Conservation (phyloP, 2,888 invertebrate genomes). For the Trichogramma evanescens region DNA sequence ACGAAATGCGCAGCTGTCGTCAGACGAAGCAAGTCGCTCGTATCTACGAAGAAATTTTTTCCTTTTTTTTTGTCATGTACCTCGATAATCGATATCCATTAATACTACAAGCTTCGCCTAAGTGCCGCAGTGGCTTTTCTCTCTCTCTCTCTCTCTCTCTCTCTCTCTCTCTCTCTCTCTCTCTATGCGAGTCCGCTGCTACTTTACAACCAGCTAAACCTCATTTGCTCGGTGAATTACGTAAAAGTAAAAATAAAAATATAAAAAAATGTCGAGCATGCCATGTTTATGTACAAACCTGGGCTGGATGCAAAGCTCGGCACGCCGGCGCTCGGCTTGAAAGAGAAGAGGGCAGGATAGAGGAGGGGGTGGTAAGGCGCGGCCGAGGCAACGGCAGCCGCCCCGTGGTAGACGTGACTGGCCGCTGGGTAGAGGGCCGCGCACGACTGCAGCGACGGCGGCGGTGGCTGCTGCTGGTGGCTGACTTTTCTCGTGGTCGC, state of each 20-base stretch:
- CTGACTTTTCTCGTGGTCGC: constrained; percentile 4
- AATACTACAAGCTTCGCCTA: not conserved
- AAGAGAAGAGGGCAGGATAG: constrained; percentile 41
- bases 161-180: too few relatives aligned
- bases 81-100: constrained; percentile 1
- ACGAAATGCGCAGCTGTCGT: constrained; percentile 44
- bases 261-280: not conserved
- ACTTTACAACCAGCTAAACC: too few relatives aligned
- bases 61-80: not conserved
- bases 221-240: too few relatives aligned
- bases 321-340: constrained; percentile 39
- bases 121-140: too few relatives aligned
- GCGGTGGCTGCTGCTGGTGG: too few relatives aligned
- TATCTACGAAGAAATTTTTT: constrained; percentile 15
- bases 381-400: constrained; percentile 24
- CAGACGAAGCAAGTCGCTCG: constrained; percentile 25
- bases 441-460: not conserved
- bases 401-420: constrained; percentile 40
- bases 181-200: too few relatives aligned
- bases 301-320: constrained; percentile 12
- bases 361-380: constrained; percentile 44
- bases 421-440: constrained; percentile 20
- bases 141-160: too few relatives aligned
- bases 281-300: constrained; percentile 10
- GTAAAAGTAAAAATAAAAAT: too few relatives aligned